Conservation (phyloP, 2,888 invertebrate species). For the Drosophila atroscutellata region DNA sequence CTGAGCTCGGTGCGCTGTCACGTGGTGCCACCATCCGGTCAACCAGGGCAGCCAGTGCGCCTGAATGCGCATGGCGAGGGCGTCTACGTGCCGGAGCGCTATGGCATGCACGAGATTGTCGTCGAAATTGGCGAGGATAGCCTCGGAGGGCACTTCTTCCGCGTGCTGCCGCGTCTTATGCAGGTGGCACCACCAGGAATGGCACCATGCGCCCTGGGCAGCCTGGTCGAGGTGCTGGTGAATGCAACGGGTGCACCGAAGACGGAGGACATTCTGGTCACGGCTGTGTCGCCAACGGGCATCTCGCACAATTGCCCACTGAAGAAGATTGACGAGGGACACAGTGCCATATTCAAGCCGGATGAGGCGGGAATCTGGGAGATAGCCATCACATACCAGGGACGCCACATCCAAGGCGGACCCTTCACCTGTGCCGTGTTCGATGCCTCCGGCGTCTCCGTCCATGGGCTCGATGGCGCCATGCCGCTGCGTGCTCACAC, state of each 20-base stretch:
- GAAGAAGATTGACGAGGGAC: conserved; percentile 94
- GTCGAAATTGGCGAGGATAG: conserved; percentile 88
- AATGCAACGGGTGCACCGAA: conserved; percentile 93
- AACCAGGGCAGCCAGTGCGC: conserved; percentile 86
- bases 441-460: conserved; percentile 95
- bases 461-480: conserved; percentile 92
- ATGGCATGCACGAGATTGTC: conserved; percentile 95
- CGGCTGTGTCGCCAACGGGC: conserved; percentile 96
- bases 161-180: conserved; percentile 94
- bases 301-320: conserved; percentile 92
- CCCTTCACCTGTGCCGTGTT: conserved; percentile 98
- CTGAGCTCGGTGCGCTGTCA: conserved; percentile 90
- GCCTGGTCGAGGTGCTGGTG: conserved; percentile 96
- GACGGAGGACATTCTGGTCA: conserved; percentile 94
- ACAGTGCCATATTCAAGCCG: conserved; percentile 98
- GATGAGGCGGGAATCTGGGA: conserved; percentile 99
- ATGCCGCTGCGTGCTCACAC: conserved; percentile 94
- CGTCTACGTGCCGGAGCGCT: conserved; percentile 93
- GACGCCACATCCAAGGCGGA: conserved; percentile 97
- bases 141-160: conserved; percentile 90
- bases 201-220: conserved; percentile 97
- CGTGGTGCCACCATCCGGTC: conserved; percentile 91
- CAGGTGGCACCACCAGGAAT: conserved; percentile 96
- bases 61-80: conserved; percentile 91
- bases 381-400: conserved; percentile 97